phyloP scores from a whole-genome alignment of 2,888 invertebrate species.

The Biston stratarius region DNA sequence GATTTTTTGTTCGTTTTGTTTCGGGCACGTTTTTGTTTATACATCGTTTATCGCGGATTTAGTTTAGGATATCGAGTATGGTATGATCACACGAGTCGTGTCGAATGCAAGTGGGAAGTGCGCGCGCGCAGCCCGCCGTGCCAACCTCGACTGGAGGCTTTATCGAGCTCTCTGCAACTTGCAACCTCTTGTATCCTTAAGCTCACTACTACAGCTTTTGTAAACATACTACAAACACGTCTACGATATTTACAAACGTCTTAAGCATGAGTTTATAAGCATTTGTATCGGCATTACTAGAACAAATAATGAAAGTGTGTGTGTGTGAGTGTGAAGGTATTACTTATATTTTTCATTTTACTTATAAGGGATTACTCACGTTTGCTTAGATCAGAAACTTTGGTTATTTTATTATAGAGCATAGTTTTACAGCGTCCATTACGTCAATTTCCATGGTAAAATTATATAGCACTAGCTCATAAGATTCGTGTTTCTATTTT shows the following conservation, averaged over 20 bases:
- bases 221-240: slow-evolving; percentile 66
- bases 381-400: no score
- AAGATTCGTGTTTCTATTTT: no score
- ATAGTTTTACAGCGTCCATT: background rate
- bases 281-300: slow-evolving; percentile 35
- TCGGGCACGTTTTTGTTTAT: slow-evolving; percentile 38
- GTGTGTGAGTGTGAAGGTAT: slow-evolving; percentile 7
- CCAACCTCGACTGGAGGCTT: slow-evolving; percentile 80
- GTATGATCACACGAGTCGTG: slow-evolving; percentile 48
- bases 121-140: slow-evolving; percentile 79
- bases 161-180: slow-evolving; percentile 72
- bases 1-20: slow-evolving; percentile 34
- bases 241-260: slow-evolving; percentile 47
- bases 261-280: slow-evolving; percentile 45
- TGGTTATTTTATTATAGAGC: no score
- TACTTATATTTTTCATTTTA: background rate
- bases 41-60: slow-evolving; percentile 29
- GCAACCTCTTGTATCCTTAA: slow-evolving; percentile 78
- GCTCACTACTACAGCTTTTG: slow-evolving; percentile 69
- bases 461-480: no score
- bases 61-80: slow-evolving; percentile 22
- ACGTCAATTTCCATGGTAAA: no score
- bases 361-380: no score
- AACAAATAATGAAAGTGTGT: slow-evolving; percentile 13
- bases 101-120: slow-evolving; percentile 55